Base-by-base conservation (phyloP, 2,888 invertebrate genomes). In the Xestia ashworthii region DNA sequence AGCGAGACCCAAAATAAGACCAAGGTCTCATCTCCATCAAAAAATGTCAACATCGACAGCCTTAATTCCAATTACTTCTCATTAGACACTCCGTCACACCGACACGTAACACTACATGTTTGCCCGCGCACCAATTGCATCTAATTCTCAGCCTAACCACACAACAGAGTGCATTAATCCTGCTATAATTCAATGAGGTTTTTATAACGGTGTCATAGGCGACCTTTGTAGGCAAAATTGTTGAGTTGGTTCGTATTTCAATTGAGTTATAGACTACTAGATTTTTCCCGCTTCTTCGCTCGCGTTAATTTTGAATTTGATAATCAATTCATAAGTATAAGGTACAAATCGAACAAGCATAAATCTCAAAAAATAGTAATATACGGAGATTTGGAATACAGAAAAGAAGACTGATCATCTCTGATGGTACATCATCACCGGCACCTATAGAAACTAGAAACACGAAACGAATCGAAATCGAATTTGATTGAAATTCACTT, bases 71-170 rank as follows among this genome's bases (percentile, higher is more conserved):
- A 85, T 88, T 82, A 82, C 74, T 74, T 60, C 75, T 74, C 65
- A 80, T 84, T 82, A 85, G 78, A 73, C 60, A 74, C 66, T 53
- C 62, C 71, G 71, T 76, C 65, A 82, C 82, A 69, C 74, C 78
- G 78, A 82, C 76, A 70, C 75, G 78, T 41, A 75, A 1, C 75
- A 66, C 65, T 65, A 71, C 76, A 74, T 62, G 70, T 67, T 74
- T 53, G 11, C 46, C 67, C 50, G 58, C 64, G 67, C 78, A 81
- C 69, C 84, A 85, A 87, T 89, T 85, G 87, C 84, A 78, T 58
- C 69, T 74, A 75, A 74, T 78, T 78, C 77, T 74, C 71, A 71
- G 38, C 62, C 67, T 69, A 74, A 86, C 83, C 80, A n/a, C 78
- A 71, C 65, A 55, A 19, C 76, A 62, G 48, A 87, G 71, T 78